Conservation (phyloP, 2,797 vertebrate species). For the Lepus oiostolus region DNA sequence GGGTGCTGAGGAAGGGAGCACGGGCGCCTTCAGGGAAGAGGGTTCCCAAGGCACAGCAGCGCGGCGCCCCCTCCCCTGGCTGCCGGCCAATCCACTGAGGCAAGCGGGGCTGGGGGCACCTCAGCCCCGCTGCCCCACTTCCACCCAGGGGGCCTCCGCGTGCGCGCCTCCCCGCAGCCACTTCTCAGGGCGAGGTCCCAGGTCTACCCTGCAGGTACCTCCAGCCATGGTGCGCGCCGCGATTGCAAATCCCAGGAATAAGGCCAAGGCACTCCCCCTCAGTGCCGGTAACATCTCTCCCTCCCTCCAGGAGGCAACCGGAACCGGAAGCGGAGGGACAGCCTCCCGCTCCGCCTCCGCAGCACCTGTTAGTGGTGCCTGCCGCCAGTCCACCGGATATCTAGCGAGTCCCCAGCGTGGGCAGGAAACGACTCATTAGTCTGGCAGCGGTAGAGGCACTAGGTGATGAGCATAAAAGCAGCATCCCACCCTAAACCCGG, state of each 20-base stretch:
- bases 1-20: conserved; percentile 37
- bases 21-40: background rate
- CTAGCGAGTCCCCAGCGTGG: no score
- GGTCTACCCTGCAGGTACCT: conserved; percentile 15
- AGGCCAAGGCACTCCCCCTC: accelerated
- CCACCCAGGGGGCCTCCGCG: background rate
- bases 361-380: background rate
- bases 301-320: background rate
- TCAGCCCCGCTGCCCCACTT: background rate
- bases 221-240: conserved; percentile 1
- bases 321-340: conserved; percentile 66
- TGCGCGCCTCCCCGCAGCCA: background rate
- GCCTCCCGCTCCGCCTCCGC: background rate
- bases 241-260: background rate
- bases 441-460: background rate
- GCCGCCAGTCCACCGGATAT: accelerated
- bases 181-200: accelerated
- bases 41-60: accelerated
- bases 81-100: background rate
- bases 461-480: background rate
- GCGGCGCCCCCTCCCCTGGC: background rate
- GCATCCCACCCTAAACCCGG: background rate
- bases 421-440: background rate
- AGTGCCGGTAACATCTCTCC: background rate
- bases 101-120: accelerated